Evolutionary conservation across 2,888 invertebrate species (phyloP), one percentile per base, ranked within the genome.

Genomic region (Graphium colonna): DNA sequence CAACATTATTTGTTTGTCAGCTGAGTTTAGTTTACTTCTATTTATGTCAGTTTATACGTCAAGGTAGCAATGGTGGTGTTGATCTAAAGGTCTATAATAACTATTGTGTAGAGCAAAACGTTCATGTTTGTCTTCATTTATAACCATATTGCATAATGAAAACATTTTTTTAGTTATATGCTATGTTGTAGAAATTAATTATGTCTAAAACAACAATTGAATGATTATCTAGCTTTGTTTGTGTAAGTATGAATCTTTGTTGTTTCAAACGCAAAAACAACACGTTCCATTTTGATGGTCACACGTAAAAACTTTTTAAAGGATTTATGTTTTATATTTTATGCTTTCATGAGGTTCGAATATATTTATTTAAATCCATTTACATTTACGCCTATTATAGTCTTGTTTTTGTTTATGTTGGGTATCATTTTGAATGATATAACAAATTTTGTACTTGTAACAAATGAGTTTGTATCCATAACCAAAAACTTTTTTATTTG

Each of bases 231-330:
- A 71, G 71, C 71, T 75, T 73, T 68, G 69, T 71, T 67, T 70
- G 68, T 77, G 81, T 79, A 80, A 82, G 84, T 83, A 69, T 64
- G 71, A 71, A 83, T 82, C 87, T 87, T 87, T 88, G 85, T 87
- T 87, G 80, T 77, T n/a, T 77, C 67, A 69, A 75, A 77, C 74
- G 78, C 75, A 76, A 73, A 81, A 76, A 74, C 64, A 75, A 68
- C 61, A 71, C 69, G 71, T 70, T 74, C 64, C 62, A 60, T 67
- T 67, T 71, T 61, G 59, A 66, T 68, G 64, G 56, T 63, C 60
- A 55, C 10, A 38, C 42, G 28, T 8, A 16, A 40, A 33, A 42
- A 47, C 41, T 42, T 36, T 33, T 36, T 36, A 13, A 33, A n/a
- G 8, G 1, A 10, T 33, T 33, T 33, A 33, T 5, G 33, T 33